Evolutionary conservation across 2,888 invertebrate genomes (phyloP), one percentile per base, ranked within the genome.

Genomic region (Meiosimyza platycephala): DNA sequence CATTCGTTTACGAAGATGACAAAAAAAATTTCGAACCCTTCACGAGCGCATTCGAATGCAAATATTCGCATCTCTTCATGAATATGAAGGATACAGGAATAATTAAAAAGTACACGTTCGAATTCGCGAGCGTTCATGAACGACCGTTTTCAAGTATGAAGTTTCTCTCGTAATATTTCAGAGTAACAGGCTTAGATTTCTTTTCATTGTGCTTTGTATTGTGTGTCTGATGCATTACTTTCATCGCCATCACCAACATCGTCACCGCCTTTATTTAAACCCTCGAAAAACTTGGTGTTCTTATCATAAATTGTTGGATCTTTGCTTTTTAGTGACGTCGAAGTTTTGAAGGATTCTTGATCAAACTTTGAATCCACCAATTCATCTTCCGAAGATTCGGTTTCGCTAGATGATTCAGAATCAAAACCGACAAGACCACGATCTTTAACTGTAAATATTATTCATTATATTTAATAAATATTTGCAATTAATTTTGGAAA

Each of bases 241-340:
- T 6, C 22, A 22, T 28, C 60, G 13, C 16, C 74, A 9, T 75
- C 67, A 1, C 47, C 69, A 3, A 48, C 68, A 11, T 60, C 73
- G 2, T 71, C 77, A 15, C 15, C 73, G 7, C 77, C 77, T 3
- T 68, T 76, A 5, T 83, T 85, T 28, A 88, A 83, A 2, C 89
- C 84, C 63, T 89, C 87, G 87, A 95, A 97, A 82, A 95, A 95
- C 69, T 89, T 90, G 48, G 90, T 90, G 70, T 90, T 89, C 55
- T 92, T 90, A 82, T 97, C 92, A 86, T 98, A 98, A 76, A 98
- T 97, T 78, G 90, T 90, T 0, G 97, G 95, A 88, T 98, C 95
- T 83, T 94, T 95, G 62, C 91, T 94, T 85, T 97, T 98, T 62
- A 99, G 86, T 67, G 92, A 92, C 0, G 96, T 90, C 2, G 98